These are phyloP conservation scores for Poeciliopsis prolifica DNA, from an alignment of 2,113 vertebrate genomes.

Conservation along the genomic window DNA sequence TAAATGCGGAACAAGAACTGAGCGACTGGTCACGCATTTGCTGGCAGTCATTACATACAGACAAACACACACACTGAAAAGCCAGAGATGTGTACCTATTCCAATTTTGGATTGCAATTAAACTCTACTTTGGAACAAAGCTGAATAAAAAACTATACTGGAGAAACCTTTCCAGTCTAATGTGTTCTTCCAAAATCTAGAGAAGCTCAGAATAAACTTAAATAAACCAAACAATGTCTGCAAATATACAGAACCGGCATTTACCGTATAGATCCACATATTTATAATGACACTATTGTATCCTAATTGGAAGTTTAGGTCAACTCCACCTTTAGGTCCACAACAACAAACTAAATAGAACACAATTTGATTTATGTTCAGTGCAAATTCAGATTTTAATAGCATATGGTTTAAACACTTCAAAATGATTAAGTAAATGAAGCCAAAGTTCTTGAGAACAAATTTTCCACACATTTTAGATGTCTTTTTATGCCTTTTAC, in stretches of 20 bases:
- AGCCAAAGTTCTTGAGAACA: too few relatives aligned
- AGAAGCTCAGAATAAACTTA: background rate
- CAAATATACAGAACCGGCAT: background rate
- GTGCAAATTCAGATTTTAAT: background rate
- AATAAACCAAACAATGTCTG: slow-evolving; percentile 2
- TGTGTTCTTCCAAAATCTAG: background rate
- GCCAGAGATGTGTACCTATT: background rate
- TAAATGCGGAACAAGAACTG: slow-evolving; percentile 65
- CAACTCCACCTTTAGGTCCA: background rate
- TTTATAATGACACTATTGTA: background rate
- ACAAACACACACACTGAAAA: slow-evolving; percentile 7
- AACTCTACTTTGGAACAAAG: background rate
- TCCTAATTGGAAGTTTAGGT: background rate
- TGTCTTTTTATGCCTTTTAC: too few relatives aligned
- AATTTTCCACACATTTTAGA: too few relatives aligned
- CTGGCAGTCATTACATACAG: slow-evolving; percentile 17
- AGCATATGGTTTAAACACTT: background rate
- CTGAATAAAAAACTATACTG: background rate
- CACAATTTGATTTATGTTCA: background rate
- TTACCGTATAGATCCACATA: background rate
- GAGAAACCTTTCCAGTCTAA: background rate
- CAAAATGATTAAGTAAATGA: too few relatives aligned
- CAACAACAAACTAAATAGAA: background rate
- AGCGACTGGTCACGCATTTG: slow-evolving; percentile 48
- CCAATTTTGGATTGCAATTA: background rate